phyloP scores from a whole-genome alignment of 2,113 vertebrate genomes.

The Coptodon rendalli region DNA sequence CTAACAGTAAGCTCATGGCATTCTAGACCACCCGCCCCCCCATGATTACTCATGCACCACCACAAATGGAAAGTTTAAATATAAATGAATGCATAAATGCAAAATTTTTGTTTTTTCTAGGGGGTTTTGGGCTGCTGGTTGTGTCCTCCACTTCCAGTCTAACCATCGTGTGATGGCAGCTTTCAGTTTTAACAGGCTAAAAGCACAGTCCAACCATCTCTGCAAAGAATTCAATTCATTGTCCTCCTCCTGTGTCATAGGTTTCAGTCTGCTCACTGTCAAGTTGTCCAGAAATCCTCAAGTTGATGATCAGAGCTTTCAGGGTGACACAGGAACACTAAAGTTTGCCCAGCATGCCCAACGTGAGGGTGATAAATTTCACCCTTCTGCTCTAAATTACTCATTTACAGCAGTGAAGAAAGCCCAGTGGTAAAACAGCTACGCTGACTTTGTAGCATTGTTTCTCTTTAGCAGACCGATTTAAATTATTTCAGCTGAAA shows the following conservation, averaged over 20 bases:
- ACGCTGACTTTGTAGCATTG: not conserved
- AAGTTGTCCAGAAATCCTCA: slow-evolving; percentile 13
- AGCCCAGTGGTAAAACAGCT: not conserved
- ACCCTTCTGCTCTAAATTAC: slow-evolving; percentile 66
- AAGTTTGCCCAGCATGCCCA: slow-evolving; percentile 61
- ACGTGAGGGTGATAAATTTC: slow-evolving; percentile 64
- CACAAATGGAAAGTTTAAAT: not conserved
- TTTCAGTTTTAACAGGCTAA: not conserved
- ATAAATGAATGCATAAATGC: not conserved
- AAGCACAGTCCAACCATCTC: not conserved
- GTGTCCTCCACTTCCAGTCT: not conserved
- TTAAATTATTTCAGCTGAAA: not conserved
- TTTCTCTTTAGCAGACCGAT: not conserved
- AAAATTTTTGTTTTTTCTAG: not conserved
- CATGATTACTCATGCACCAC: not conserved
- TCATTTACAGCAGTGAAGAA: slow-evolving; percentile 50
- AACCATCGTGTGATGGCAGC: rapidly evolving
- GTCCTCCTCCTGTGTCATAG: not conserved
- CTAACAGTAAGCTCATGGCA: not conserved
- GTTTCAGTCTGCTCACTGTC: not conserved
- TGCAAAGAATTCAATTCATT: not conserved
- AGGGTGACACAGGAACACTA: slow-evolving; percentile 60
- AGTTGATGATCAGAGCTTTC: slow-evolving; percentile 38
- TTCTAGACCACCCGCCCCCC: not conserved
- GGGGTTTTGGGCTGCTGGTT: not conserved